phyloP scores from a whole-genome alignment of 1,140 invertebrate species.

The Sycophila sp. region DNA sequence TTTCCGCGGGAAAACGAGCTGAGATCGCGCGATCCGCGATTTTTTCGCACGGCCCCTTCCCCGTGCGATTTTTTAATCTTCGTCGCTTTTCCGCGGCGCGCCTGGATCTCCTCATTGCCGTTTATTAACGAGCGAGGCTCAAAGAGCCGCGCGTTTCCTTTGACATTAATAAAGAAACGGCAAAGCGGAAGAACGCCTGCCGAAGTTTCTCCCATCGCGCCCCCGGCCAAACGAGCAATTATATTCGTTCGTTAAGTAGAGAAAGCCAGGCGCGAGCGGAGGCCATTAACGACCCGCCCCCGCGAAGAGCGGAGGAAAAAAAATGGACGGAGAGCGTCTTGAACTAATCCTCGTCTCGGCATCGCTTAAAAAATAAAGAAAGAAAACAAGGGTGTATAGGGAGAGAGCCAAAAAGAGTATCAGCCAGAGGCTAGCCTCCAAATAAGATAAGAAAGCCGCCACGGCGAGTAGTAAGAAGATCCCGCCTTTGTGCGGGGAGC shows the following conservation, averaged over 20 bases:
- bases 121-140: background rate
- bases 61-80: no score
- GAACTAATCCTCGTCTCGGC: background rate
- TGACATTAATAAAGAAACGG: background rate
- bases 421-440: background rate
- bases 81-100: no score
- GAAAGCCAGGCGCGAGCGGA: no score
- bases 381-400: background rate
- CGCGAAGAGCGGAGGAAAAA: background rate
- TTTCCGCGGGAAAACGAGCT: background rate
- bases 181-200: background rate
- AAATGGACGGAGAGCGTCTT: background rate
- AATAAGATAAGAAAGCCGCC: conserved; percentile 2
- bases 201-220: background rate
- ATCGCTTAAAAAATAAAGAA: no score
- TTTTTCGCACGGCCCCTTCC: background rate
- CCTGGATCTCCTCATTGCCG: background rate
- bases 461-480: no score
- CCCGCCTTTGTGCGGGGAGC: no score
- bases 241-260: conserved; percentile 1
- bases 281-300: background rate
- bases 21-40: background rate
- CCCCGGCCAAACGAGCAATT: conserved; percentile 2
- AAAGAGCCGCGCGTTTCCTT: background rate
- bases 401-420: background rate